Evolutionary conservation across 2,113 vertebrate species (phyloP).

Genomic region (Mormyrus iriodes): DNA sequence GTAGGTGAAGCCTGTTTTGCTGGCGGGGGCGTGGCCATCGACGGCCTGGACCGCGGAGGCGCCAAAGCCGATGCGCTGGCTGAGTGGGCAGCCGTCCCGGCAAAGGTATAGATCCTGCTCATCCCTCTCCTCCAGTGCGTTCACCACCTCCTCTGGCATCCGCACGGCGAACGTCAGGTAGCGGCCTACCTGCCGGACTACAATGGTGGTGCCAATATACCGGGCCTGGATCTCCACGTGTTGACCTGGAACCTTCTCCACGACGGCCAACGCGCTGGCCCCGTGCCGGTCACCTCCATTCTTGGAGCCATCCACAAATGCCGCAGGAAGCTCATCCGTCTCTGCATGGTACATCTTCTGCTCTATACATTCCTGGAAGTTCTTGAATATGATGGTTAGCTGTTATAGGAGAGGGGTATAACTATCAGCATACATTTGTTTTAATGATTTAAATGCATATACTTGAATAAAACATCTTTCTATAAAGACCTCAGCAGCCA

Average conservation of each 20-base stretch:
- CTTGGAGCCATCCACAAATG: conserved; percentile 86
- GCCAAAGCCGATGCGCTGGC: conserved; percentile 86
- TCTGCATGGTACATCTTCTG: conserved; percentile 95
- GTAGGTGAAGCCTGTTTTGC: conserved; percentile 67
- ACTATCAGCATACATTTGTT: neutral
- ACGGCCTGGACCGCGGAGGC: conserved; percentile 53
- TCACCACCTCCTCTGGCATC: conserved; percentile 91
- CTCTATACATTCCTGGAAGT: conserved; percentile 91
- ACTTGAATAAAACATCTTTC: neutral
- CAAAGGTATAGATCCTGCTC: conserved; percentile 91
- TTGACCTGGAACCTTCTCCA: conserved; percentile 85
- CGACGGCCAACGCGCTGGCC: conserved; percentile 81
- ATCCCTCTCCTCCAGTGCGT: conserved; percentile 82
- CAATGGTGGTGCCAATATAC: conserved; percentile 93
- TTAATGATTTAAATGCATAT: neutral
- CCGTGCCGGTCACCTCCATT: conserved; percentile 87
- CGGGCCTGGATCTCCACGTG: conserved; percentile 92
- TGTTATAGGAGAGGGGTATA: conserved; percentile 39
- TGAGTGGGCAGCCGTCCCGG: conserved; percentile 83
- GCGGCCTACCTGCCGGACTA: conserved; percentile 88
- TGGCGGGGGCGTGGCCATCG: conserved; percentile 46
- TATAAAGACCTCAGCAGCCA: neutral
- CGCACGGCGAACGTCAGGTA: conserved; percentile 91
- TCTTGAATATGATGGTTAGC: conserved; percentile 98
- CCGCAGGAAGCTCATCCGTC: conserved; percentile 84